A percentile compares a stretch with the other conserved stretches of the same genome.
These are phyloP conservation scores for Bombus picipes DNA, from an alignment of 1,140 invertebrate genomes.

Conservation along the genomic window DNA sequence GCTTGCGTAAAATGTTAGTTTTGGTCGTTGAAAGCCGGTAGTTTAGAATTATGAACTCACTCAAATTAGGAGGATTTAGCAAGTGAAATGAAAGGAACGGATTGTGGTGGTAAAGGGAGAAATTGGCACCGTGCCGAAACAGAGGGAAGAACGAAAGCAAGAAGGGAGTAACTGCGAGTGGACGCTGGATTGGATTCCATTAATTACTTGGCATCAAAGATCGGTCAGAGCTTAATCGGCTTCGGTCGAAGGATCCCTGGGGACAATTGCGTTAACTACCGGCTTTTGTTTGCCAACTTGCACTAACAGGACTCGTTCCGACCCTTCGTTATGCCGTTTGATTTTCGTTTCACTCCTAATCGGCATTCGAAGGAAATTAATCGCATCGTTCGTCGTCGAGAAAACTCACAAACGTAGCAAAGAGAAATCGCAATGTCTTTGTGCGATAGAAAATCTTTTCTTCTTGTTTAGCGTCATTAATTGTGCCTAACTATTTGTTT, in stretches of 20 bases:
- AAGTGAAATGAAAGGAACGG: too few relatives aligned
- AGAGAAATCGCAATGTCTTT: too few relatives aligned
- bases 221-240: not conserved
- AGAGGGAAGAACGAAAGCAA: not conserved
- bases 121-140: not conserved
- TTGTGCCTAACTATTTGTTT: not conserved
- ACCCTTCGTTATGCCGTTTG: slow-evolving; percentile 30
- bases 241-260: not conserved
- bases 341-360: not conserved
- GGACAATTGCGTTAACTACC: slow-evolving; percentile 1
- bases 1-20: too few relatives aligned
- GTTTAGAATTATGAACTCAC: too few relatives aligned
- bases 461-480: too few relatives aligned
- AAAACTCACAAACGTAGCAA: too few relatives aligned
- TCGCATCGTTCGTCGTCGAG: not conserved
- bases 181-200: slow-evolving; percentile 17
- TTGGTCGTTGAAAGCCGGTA: too few relatives aligned
- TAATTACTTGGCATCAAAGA: slow-evolving; percentile 5
- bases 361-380: not conserved
- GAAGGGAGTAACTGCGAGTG: not conserved
- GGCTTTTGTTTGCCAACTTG: slow-evolving; percentile 4
- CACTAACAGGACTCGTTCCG: not conserved
- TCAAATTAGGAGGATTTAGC: too few relatives aligned
- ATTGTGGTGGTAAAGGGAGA: too few relatives aligned
- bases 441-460: too few relatives aligned